A percentile compares a stretch with the other conserved stretches of the same genome.
Evolutionary conservation across 2,797 vertebrate species (phyloP).

Genomic region (Sebastiscus albofasciatus): DNA sequence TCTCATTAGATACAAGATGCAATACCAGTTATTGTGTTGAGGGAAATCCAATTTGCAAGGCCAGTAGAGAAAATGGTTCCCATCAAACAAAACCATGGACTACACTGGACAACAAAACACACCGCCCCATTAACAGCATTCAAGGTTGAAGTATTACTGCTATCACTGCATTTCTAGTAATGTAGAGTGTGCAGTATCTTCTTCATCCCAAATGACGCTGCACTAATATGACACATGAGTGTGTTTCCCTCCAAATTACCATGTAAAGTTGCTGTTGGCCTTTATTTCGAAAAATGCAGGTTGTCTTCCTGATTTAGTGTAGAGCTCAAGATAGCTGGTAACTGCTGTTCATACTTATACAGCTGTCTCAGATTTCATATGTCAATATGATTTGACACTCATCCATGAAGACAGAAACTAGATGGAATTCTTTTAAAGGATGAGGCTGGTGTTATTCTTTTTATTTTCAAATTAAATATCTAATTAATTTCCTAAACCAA

Average conservation of each 20-base stretch:
- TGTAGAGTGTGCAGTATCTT: neutral
- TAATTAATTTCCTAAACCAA: neutral
- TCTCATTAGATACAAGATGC: constrained; percentile 49
- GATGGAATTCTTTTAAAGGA: neutral
- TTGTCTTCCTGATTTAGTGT: neutral
- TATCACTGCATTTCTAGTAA: neutral
- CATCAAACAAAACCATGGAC: constrained; percentile 12
- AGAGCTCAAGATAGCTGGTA: neutral
- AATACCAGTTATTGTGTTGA: constrained; percentile 41
- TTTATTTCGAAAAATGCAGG: neutral
- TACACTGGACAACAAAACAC: neutral
- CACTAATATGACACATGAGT: neutral
- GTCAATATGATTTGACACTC: neutral
- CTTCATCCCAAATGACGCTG: neutral
- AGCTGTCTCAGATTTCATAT: neutral
- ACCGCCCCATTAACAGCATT: neutral
- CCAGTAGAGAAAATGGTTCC: constrained; percentile 22
- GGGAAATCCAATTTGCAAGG: constrained; percentile 54
- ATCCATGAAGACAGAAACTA: neutral
- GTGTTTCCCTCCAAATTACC: neutral
- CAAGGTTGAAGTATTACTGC: neutral
- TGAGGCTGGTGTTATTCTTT: neutral
- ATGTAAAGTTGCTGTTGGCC: neutral
- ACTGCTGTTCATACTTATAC: neutral
- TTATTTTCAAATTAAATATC: neutral